These are phyloP conservation scores for Rotaria macrura DNA, from an alignment of 2,888 invertebrate genomes.

Conservation along the genomic window DNA sequence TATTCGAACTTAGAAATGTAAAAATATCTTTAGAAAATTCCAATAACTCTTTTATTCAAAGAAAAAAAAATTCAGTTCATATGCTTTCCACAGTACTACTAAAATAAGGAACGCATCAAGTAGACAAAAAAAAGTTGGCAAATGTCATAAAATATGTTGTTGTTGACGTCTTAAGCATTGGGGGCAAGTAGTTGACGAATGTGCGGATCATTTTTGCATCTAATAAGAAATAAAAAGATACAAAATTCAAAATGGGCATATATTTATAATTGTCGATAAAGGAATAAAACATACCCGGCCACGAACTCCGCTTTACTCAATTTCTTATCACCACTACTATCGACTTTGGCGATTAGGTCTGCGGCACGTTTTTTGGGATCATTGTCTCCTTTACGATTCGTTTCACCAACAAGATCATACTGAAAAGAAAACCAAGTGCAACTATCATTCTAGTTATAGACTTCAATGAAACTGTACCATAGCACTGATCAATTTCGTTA, in stretches of 20 bases:
- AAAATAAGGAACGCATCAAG: too few species aligned
- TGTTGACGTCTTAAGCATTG: background rate
- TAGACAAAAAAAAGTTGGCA: background rate
- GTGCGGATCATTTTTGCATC: background rate
- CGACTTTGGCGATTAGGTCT: background rate
- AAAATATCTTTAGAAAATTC: too few species aligned
- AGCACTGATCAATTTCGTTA: background rate
- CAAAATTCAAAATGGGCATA: background rate
- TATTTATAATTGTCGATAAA: too few species aligned
- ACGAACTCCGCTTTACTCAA: background rate
- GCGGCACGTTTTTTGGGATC: slow-evolving; percentile 5
- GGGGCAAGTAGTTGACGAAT: background rate
- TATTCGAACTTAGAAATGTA: too few species aligned
- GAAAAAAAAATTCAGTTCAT: too few species aligned
- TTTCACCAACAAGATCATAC: slow-evolving; percentile 9
- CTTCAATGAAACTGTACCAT: background rate
- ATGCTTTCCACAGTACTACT: too few species aligned
- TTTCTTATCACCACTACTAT: background rate
- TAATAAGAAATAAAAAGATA: background rate
- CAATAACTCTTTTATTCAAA: too few species aligned
- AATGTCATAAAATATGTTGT: background rate
- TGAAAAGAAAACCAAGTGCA: background rate
- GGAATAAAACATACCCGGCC: background rate
- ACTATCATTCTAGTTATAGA: too few species aligned
- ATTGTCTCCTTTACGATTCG: background rate